Percentiles rank a stretch among this genome's conserved stretches.
phyloP scores from a whole-genome alignment of 2,797 vertebrate genomes.

The Xenops minutus region DNA sequence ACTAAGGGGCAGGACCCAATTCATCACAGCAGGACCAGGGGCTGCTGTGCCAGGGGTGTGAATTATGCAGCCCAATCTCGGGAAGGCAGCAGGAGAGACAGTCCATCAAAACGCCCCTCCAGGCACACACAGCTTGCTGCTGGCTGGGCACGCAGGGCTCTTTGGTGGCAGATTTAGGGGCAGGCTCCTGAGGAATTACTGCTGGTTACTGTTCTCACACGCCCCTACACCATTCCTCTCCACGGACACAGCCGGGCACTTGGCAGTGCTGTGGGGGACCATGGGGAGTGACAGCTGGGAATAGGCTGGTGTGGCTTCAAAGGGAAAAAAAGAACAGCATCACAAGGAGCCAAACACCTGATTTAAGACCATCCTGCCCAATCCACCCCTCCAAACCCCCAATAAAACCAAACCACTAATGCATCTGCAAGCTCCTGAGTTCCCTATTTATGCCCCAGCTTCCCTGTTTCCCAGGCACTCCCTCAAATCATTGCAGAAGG shows the following conservation, averaged over 20 bases:
- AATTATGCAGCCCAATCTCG: slow-evolving; percentile 16
- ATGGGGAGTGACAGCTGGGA: neutral
- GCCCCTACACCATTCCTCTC: neutral
- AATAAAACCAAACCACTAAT: neutral
- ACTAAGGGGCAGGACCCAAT: neutral
- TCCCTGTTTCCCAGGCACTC: neutral
- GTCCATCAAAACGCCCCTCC: slow-evolving; percentile 59
- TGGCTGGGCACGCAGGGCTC: neutral
- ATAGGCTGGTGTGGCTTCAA: neutral
- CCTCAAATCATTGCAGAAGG: neutral
- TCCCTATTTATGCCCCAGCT: neutral
- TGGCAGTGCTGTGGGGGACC: neutral
- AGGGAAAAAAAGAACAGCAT: neutral
- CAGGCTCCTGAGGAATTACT: slow-evolving; percentile 7
- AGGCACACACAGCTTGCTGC: neutral
- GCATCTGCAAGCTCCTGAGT: neutral
- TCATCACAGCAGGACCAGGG: slow-evolving; percentile 38
- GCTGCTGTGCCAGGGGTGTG: neutral
- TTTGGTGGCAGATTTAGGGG: slow-evolving; percentile 18
- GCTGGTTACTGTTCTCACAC: slow-evolving; percentile 6
- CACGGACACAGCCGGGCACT: neutral
- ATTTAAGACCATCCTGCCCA: neutral
- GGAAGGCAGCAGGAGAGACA: slow-evolving; percentile 3
- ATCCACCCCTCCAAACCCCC: neutral
- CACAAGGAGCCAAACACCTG: neutral